Conservation (phyloP, 2,888 invertebrate species). For the Papilio demoleus region DNA sequence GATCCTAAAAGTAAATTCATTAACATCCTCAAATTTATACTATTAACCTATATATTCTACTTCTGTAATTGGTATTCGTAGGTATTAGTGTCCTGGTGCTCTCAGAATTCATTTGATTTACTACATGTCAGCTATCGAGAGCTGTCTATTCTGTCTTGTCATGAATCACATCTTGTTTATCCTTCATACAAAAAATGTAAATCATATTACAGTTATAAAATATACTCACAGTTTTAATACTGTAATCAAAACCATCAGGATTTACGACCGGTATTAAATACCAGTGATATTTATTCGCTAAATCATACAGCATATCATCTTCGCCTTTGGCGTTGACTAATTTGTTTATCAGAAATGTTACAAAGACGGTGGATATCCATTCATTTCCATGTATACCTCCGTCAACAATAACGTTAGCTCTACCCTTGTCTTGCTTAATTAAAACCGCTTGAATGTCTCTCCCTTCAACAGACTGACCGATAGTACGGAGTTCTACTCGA, state of each 20-base stretch:
- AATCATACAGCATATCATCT: constrained; percentile 57
- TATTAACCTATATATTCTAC: not conserved
- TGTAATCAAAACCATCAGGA: constrained; percentile 88
- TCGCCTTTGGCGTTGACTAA: constrained; percentile 69
- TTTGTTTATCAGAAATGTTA: constrained; percentile 83
- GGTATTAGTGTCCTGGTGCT: no score
- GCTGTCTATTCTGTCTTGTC: no score
- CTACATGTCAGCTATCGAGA: no score
- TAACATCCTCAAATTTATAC: not conserved
- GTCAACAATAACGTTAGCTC: constrained; percentile 81
- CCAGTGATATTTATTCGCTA: constrained; percentile 84
- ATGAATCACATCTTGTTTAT: no score
- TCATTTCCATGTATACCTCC: constrained; percentile 89
- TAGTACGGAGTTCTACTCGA: constrained; percentile 58
- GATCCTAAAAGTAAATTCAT: constrained; percentile 67
- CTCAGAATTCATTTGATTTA: no score
- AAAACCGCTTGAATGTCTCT: constrained; percentile 64
- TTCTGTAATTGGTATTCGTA: no score
- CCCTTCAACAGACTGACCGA: constrained; percentile 76
- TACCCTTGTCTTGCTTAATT: constrained; percentile 51
- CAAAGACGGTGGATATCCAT: constrained; percentile 86
- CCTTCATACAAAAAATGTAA: no score
- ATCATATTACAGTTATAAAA: no score
- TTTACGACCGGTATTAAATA: constrained; percentile 88
- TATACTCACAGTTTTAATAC: constrained; percentile 51